Evolutionary conservation across 2,113 vertebrate genomes (phyloP).

Genomic region (Istiophorus platypterus): DNA sequence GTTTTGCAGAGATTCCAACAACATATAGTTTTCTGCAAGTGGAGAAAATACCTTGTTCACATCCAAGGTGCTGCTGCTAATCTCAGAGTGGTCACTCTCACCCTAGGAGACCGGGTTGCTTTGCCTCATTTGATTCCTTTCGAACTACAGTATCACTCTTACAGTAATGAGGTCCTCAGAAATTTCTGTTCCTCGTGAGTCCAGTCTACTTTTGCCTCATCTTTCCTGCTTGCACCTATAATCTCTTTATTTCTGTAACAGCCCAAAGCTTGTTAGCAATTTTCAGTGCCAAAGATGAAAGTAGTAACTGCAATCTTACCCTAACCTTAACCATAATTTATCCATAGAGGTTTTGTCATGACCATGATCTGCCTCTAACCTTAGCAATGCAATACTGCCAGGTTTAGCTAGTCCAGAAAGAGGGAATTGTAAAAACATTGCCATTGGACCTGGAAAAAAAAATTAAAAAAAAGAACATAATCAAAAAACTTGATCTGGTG

Average conservation of each 20-base stretch:
- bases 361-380: neutral
- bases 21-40: too few species aligned
- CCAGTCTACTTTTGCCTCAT: neutral
- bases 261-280: neutral
- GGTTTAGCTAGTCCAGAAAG: too few species aligned
- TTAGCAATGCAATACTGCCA: neutral
- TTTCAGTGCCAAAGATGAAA: neutral
- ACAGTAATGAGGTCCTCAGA: neutral
- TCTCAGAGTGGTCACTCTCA: too few species aligned
- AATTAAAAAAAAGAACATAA: too few species aligned
- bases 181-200: neutral
- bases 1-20: too few species aligned
- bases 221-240: neutral
- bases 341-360: neutral
- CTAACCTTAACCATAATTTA: neutral
- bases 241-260: neutral
- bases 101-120: too few species aligned
- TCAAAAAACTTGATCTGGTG: neutral
- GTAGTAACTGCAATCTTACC: neutral
- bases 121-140: too few species aligned
- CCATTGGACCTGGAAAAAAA: too few species aligned
- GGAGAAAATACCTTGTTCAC: too few species aligned
- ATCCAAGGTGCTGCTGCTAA: too few species aligned
- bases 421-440: neutral
- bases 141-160: too few species aligned